Evolutionary conservation across 2,888 invertebrate genomes (phyloP), one percentile per base, ranked within the genome.

Genomic region (Eupithecia pulchellata): DNA sequence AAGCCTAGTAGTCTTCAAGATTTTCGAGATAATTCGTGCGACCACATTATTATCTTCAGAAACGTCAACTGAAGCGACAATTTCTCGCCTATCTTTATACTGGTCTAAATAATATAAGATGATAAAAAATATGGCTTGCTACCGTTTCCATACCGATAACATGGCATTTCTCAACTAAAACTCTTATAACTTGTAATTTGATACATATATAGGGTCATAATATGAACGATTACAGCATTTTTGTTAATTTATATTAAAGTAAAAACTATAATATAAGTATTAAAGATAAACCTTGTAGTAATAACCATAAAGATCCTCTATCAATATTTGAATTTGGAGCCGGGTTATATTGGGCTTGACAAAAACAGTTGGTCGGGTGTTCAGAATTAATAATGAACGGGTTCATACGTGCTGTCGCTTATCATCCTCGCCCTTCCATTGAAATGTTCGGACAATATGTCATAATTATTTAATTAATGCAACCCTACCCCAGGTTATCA

Each of bases 381-480:
- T 77, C 77, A 69, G 88, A 88, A 89, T 89, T 77, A 80, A 77
- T 84, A 88, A 89, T 88, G 84, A 87, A 81, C 76, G 70, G 69
- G 78, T 79, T 78, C 78, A 79, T 81, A 84, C 75, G 73, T 75
- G 77, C 71, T 71, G 74, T 81, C 84, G 72, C 89, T 91, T 93
- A 93, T 93, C 93, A 86, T 85, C 67, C 79, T 78, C 86, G 82
- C 90, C 90, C 89, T 88, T 82, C 86, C 86, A 91, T 92, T 90
- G 88, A 89, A 89, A 86, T 79, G 89, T 86, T 87, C 89, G 84
- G 83, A 92, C 92, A 92, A 93, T 93, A 92, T 92, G 92, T 92
- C 91, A 91, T 92, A 93, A 93, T 93, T 93, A 92, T 91, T 92
- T 92, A 93, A 93, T 93, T 92, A 92, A 92, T 92, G 88, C 90